These are phyloP conservation scores for Caenorhabditis becei DNA, from an alignment of 2,888 invertebrate species.

Conservation along the genomic window DNA sequence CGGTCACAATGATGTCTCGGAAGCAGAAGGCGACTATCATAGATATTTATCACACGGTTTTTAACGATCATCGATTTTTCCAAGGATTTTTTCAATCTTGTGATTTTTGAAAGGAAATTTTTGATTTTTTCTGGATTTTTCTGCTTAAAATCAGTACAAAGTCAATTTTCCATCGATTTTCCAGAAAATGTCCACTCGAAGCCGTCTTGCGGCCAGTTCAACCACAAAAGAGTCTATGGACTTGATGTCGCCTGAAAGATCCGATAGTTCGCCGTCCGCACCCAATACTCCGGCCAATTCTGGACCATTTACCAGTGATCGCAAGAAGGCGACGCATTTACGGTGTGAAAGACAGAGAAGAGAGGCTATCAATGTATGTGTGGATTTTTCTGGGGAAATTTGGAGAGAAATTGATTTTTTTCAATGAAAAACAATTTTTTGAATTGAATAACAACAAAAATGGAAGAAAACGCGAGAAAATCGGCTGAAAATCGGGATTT, in stretches of 20 bases:
- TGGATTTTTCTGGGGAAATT: conserved; percentile 27
- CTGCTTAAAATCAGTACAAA: no score
- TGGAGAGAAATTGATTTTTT: background rate
- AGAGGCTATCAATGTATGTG: conserved; percentile 77
- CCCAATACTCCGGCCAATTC: conserved; percentile 48
- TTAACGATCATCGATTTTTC: no score
- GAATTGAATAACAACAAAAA: no score
- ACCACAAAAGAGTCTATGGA: conserved; percentile 41
- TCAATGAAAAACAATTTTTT: conserved; percentile 29
- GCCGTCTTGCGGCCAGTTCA: conserved; percentile 32
- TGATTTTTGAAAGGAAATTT: no score
- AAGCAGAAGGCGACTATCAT: no score
- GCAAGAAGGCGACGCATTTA: conserved; percentile 81
- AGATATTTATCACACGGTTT: no score
- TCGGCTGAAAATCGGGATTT: no score
- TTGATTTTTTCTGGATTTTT: no score
- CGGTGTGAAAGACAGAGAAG: conserved; percentile 81
- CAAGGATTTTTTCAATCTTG: no score
- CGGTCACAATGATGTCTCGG: no score
- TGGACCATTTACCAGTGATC: conserved; percentile 71
- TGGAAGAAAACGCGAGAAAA: no score
- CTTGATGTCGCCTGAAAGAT: conserved; percentile 59
- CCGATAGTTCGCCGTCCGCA: conserved; percentile 56
- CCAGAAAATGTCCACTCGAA: conserved; percentile 18
- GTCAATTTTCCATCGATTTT: no score